Base-by-base conservation (phyloP, 2,113 vertebrate genomes). In the Semnornis frantzii region DNA sequence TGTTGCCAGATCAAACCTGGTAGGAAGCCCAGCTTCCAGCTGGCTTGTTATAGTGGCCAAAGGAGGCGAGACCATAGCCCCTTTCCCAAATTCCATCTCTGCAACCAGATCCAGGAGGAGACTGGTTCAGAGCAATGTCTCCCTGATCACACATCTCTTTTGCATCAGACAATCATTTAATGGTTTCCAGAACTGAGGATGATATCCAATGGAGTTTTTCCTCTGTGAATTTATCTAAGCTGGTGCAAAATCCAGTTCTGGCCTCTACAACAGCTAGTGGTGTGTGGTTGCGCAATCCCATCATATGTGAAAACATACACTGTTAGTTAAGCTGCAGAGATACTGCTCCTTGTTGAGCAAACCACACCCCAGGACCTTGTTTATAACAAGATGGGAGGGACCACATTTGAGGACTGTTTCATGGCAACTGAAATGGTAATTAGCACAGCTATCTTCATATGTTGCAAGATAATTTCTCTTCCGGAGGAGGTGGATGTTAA, bases 391-490 rank as follows among this genome's bases (percentile, higher is more conserved):
- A n/a, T 30, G 72, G 87, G 91, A 90, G 79, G 62, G n/a, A 69
- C 65, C 15, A 15, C 54, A 20, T 80, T 91, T 92, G 72, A 65
- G 55, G 50, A 34, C 72, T 87, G 93, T 95, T 90, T 92, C 85
- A 76, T 72, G 90, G 90, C 87, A 96, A 89, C 89, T 85, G 37
- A 94, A 92, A 85, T 90, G 33, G 8, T 92, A 92, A 90, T 95
- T 94, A 88, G 62, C 62, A 68, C 52, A 81, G 80, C 33, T 90
- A 83, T 92, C 80, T 92, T 90, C 33, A 6, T 88, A 60, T 65
- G 83, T 88, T 88, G 90, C 76, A 65, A 94, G 92, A 84, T 92
- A 80, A 95, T 72, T 75, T 95, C 20, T 85, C 30, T 95, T 90
- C 73, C 0, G 3, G 82, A 90, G 86, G 69, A 70, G 80, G 76